Evolutionary conservation across 2,888 invertebrate genomes (phyloP), one percentile per base, ranked within the genome.

Genomic region (Busseola fusca): DNA sequence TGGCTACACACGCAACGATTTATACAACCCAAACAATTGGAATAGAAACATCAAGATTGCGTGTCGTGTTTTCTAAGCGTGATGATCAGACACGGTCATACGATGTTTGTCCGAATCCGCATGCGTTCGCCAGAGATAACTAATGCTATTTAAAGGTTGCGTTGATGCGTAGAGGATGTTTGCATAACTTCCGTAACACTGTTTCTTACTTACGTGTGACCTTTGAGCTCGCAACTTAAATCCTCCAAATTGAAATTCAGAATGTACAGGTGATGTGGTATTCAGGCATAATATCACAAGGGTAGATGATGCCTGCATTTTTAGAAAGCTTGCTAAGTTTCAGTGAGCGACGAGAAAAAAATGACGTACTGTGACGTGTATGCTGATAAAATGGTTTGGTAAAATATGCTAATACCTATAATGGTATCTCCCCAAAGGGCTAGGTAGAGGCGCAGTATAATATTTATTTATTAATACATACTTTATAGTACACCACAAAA

Each of bases 31-130:
- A 77, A 76, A 83, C 84, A 85, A 85, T 85, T 73, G 73, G 48
- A 83, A 85, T 82, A 71, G 76, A 82, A 82, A 82, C 80, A 83
- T 78, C 76, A 71, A 72, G 77, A 73, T 74, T 75, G 75, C 85
- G 84, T 85, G 83, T 78, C 77, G 67, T 66, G 83, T 68, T 83
- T 84, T 83, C 76, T 77, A 80, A 77, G 66, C 69, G 69, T 62
- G 16, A 50, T 71, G 59, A 70, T 84, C 79, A 75, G 84, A 72
- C 71, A 71, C 76, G 81, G 76, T 68, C 72, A 76, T 74, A 80
- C 40, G 62, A 72, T 71, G 57, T 74, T 64, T 75, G 64, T 76
- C 72, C 72, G 69, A 76, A 77, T 75, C 77, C 58, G 69, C 64
- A 58, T 73, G 63, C 45, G 52, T 60, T 54, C 57, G 30, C 71